Evolutionary conservation across 2,797 vertebrate species (phyloP).

Genomic region (Phrynocephalus vlangalii): DNA sequence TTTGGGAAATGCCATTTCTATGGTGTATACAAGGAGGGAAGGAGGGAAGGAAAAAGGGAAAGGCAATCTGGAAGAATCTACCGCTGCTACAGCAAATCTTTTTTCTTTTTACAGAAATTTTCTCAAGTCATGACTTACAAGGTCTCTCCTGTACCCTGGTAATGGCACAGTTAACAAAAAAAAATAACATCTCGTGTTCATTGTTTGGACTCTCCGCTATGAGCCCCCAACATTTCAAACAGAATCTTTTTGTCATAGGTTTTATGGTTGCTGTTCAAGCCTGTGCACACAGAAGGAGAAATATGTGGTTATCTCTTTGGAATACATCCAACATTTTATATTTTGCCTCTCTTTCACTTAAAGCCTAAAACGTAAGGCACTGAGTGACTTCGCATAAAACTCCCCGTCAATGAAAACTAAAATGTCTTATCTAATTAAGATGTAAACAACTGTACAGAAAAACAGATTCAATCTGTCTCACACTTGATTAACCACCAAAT

Average conservation of each 20-base stretch:
- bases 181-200: slow-evolving; percentile 5
- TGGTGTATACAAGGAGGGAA: not conserved
- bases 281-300: not conserved
- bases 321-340: not conserved
- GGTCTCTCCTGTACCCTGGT: slow-evolving; percentile 5
- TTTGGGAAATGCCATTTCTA: not conserved
- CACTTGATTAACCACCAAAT: not conserved
- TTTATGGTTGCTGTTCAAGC: slow-evolving; percentile 9
- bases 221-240: not conserved
- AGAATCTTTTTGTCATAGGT: not conserved
- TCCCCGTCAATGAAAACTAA: not conserved
- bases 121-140: not conserved
- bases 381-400: not conserved
- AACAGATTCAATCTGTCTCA: not conserved
- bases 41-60: not conserved
- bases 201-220: not conserved
- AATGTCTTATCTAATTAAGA: slow-evolving; percentile 2
- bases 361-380: not conserved
- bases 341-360: not conserved
- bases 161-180: slow-evolving; percentile 7
- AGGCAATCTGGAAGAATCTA: not conserved
- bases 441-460: not conserved
- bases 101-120: slow-evolving; percentile 19
- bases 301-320: not conserved
- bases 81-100: slow-evolving; percentile 17